These are phyloP conservation scores for Unio pictorum DNA, from an alignment of 2,888 invertebrate species.

Conservation along the genomic window DNA sequence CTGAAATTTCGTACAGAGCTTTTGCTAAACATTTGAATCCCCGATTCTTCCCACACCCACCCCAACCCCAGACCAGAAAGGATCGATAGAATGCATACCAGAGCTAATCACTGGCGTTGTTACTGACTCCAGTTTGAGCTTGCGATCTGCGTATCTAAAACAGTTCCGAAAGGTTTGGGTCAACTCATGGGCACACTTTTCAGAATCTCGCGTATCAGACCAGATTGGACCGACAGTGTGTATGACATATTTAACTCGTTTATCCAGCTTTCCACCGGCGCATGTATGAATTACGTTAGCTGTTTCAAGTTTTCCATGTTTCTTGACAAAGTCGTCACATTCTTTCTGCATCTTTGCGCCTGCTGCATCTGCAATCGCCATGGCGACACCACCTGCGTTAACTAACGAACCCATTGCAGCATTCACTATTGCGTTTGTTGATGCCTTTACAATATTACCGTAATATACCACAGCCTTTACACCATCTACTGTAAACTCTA, in stretches of 20 bases:
- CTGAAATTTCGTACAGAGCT: too few relatives aligned
- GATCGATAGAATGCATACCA: constrained; percentile 22
- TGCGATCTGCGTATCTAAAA: constrained; percentile 31
- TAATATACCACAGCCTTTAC: constrained; percentile 31
- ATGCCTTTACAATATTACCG: constrained; percentile 37
- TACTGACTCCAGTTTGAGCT: constrained; percentile 28
- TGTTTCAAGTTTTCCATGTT: constrained; percentile 26
- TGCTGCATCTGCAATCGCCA: constrained; percentile 41
- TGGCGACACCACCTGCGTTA: constrained; percentile 41
- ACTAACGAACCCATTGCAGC: constrained; percentile 38
- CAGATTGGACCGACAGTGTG: constrained; percentile 55
- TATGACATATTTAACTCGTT: constrained; percentile 36
- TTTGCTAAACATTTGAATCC: too few relatives aligned
- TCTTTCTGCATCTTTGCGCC: constrained; percentile 31
- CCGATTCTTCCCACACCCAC: too few relatives aligned
- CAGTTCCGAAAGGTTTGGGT: constrained; percentile 37
- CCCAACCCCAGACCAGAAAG: not conserved
- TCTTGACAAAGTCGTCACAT: constrained; percentile 34
- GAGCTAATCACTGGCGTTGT: constrained; percentile 44
- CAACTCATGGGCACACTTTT: constrained; percentile 28
- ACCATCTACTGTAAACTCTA: constrained; percentile 26
- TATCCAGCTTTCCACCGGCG: constrained; percentile 40
- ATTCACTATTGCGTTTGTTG: constrained; percentile 45
- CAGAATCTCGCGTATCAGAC: constrained; percentile 10
- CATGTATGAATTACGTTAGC: constrained; percentile 47